These are phyloP conservation scores for Urechis unicinctus DNA, from an alignment of 2,888 invertebrate genomes.

Conservation along the genomic window DNA sequence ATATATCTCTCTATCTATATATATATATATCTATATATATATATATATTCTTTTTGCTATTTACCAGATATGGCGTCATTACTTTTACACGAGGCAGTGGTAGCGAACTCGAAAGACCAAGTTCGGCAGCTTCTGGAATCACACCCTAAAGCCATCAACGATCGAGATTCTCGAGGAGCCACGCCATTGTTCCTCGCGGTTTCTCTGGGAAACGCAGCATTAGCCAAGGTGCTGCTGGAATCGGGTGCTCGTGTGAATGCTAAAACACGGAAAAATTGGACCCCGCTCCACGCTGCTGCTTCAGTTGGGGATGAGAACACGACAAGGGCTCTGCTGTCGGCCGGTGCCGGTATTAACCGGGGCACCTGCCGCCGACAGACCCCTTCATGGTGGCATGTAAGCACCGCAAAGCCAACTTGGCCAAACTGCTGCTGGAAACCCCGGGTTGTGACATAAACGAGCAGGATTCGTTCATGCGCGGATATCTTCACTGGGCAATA, in stretches of 20 bases:
- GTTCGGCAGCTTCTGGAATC: no score
- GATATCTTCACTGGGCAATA: background rate
- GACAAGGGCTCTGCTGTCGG: background rate
- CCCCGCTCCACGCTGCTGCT: constrained; percentile 5
- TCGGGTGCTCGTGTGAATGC: constrained; percentile 5
- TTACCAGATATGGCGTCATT: no score
- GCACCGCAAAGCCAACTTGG: constrained; percentile 1
- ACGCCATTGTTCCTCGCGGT: constrained; percentile 6
- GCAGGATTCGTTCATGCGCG: background rate
- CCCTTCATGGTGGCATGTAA: constrained; percentile 5
- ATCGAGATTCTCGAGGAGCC: constrained; percentile 2
- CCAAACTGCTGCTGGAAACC: constrained; percentile 3
- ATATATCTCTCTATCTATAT: no score
- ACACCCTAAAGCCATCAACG: no score
- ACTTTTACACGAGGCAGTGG: no score
- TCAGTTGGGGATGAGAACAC: background rate
- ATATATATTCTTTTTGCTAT: no score
- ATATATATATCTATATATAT: no score
- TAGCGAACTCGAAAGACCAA: no score
- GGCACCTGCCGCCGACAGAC: constrained; percentile 1
- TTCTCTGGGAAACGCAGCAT: background rate
- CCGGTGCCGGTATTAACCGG: constrained; percentile 3
- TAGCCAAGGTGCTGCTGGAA: constrained; percentile 1
- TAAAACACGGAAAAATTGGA: constrained; percentile 1
- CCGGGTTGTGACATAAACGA: background rate